Evolutionary conservation across 2,888 invertebrate species (phyloP), one percentile per base, ranked within the genome.

Genomic region (Pemphredon lugubris): DNA sequence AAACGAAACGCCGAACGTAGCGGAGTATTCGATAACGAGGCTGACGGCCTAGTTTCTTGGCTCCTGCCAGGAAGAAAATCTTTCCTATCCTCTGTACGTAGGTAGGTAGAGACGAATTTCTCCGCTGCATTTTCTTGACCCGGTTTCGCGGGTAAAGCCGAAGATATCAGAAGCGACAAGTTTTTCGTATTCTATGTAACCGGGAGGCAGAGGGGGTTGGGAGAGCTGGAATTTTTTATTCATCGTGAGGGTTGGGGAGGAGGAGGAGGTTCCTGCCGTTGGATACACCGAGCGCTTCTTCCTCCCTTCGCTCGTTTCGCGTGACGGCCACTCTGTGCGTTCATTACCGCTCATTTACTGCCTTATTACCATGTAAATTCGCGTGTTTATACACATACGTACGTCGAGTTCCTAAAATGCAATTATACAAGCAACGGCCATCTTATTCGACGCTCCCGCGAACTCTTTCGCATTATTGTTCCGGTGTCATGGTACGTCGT

Each of bases 21-120:
- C n/a, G n/a, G n/a, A 73, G 63, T 73, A 67, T 70, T 74, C 73
- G 74, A 74, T 74, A 74, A 74, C 74, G 74, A 74, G 74, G 63
- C 60, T 44, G 63, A 30, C 67, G 73, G 73, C 73, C 67, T 61
- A 73, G 64, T 74, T 74, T 73, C 73, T 57, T n/a, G n/a, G 39
- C 73, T 59, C 50, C 50, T 57, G 40, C 65, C 65, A 26, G 39
- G n/a, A n/a, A 61, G 53, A 42, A 66, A 73, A 69, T 64, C 60
- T 53, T 37, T 60, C 55, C 55, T 59, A 65, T 65, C 71, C n/a
- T n/a, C n/a, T n/a, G n/a, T 53, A 58, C 72, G 66, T 71, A n/a
- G 26, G 26, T 7, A 66, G 57, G 45, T 60, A 61, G 72, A 71
- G 66, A 66, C 66, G 73, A 73, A 73, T 73, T 73, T 73, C 72